These are phyloP conservation scores for Spongilla lacustris DNA, from an alignment of 37 sponge, comb jelly and placozoan species.

Conservation along the genomic window DNA sequence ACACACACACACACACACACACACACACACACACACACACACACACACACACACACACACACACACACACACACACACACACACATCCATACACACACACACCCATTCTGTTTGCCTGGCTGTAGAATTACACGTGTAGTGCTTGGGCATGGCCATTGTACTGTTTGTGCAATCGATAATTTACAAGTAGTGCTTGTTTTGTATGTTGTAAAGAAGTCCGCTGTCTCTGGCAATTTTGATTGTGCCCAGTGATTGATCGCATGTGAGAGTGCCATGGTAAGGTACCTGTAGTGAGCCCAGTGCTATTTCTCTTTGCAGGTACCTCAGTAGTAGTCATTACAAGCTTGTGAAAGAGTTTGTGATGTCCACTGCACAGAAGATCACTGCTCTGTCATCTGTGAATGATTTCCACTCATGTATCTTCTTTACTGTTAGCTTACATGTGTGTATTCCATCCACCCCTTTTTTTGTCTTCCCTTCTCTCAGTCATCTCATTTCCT, in stretches of 20 bases:
- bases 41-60: too few species aligned
- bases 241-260: neutral
- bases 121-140: too few species aligned
- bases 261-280: neutral
- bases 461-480: neutral
- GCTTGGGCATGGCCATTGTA: too few species aligned
- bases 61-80: too few species aligned
- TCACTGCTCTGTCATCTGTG: slow-evolving; percentile 79
- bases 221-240: neutral
- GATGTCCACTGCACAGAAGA: slow-evolving; percentile 60
- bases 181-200: too few species aligned
- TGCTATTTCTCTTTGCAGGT: neutral
- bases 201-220: neutral
- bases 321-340: slow-evolving; percentile 1
- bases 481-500: neutral
- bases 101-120: neutral
- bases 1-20: too few species aligned
- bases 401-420: slow-evolving; percentile 97
- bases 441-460: neutral
- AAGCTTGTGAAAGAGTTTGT: slow-evolving; percentile 52
- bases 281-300: neutral
- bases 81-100: too few species aligned
- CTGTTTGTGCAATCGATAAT: too few species aligned
- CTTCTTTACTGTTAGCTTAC: slow-evolving; percentile 17
- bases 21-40: too few species aligned